Conservation (phyloP, 2,888 invertebrate genomes). For the Ptychoptera contaminata region DNA sequence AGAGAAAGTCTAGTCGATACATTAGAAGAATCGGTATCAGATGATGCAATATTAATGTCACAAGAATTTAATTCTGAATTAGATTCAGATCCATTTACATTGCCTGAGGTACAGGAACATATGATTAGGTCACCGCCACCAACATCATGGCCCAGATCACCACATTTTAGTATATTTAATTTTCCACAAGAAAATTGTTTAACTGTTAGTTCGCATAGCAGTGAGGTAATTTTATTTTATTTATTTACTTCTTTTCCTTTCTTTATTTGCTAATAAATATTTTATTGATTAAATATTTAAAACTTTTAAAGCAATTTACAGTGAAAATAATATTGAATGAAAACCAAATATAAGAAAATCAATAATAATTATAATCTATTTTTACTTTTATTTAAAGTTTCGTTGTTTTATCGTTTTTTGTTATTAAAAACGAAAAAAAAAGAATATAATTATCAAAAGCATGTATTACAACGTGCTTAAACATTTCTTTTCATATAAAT, state of each 20-base stretch:
- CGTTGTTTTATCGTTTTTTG: no score
- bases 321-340: no score
- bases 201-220: slow-evolving; percentile 8
- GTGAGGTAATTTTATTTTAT: slow-evolving; percentile 1
- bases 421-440: no score
- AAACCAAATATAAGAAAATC: no score
- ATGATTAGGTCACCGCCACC: slow-evolving; percentile 71
- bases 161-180: slow-evolving; percentile 8
- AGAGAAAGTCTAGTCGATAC: slow-evolving; percentile 58
- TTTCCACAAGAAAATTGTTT: slow-evolving; percentile 7
- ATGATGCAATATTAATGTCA: slow-evolving; percentile 61
- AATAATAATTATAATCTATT: no score
- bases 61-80: slow-evolving; percentile 29
- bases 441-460: no score
- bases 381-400: no score
- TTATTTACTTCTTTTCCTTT: neutral
- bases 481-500: no score
- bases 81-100: slow-evolving; percentile 43
- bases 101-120: slow-evolving; percentile 68
- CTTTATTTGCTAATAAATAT: no score
- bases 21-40: slow-evolving; percentile 56
- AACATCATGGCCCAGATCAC: slow-evolving; percentile 48
- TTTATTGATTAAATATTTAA: no score
- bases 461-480: no score
- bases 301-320: no score